Evolutionary conservation across 2,797 vertebrate species (phyloP).

Genomic region (Sebastes steindachneri): DNA sequence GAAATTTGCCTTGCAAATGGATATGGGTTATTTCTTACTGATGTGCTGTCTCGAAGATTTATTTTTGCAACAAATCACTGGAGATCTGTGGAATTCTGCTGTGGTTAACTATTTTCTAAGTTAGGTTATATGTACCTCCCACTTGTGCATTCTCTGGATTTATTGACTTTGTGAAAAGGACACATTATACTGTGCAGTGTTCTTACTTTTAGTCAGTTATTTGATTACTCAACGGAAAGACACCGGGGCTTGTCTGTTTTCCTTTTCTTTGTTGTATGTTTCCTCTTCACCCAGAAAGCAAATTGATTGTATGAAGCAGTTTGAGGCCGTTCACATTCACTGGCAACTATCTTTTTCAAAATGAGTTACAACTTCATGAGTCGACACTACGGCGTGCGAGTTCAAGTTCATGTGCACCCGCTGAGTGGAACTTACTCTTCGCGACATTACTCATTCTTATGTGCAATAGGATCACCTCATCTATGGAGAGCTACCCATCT

Average conservation of each 20-base stretch:
- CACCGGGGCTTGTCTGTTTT: not conserved
- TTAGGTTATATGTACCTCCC: slow-evolving; percentile 21
- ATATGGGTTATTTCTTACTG: slow-evolving; percentile 41
- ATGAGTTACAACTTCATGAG: slow-evolving; percentile 46
- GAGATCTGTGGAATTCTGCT: slow-evolving; percentile 53
- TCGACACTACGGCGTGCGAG: slow-evolving; percentile 28
- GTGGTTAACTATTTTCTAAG: slow-evolving; percentile 45
- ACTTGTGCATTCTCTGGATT: slow-evolving; percentile 6
- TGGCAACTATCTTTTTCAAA: slow-evolving; percentile 31
- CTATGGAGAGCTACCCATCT: slow-evolving; percentile 36
- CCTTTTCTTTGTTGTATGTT: slow-evolving; percentile 3
- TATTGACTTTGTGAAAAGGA: slow-evolving; percentile 30
- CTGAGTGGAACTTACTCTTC: slow-evolving; percentile 37
- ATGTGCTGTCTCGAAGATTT: slow-evolving; percentile 47
- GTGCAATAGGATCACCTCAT: slow-evolving; percentile 32
- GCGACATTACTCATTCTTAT: slow-evolving; percentile 50
- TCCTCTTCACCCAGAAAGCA: slow-evolving; percentile 27
- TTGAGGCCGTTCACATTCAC: slow-evolving; percentile 19
- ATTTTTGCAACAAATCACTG: slow-evolving; percentile 60
- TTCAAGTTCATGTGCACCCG: slow-evolving; percentile 47
- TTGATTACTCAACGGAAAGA: slow-evolving; percentile 49
- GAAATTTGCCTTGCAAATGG: slow-evolving; percentile 67
- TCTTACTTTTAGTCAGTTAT: slow-evolving; percentile 26
- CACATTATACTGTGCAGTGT: slow-evolving; percentile 14
- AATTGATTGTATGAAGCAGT: slow-evolving; percentile 36